phyloP scores from a whole-genome alignment of 1,140 invertebrate genomes.

The Platyura marginata region DNA sequence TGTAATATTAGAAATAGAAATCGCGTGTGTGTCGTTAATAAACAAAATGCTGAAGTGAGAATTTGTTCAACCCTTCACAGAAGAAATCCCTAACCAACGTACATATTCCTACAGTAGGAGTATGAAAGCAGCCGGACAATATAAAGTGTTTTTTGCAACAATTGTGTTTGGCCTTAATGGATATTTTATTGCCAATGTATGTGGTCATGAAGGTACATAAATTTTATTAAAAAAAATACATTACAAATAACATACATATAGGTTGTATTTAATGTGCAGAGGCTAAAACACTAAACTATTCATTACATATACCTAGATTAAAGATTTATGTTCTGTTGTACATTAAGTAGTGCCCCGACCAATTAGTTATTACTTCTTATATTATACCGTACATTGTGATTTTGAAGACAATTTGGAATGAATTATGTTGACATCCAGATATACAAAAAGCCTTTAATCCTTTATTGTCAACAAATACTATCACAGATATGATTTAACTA shows the following conservation, averaged over 20 bases:
- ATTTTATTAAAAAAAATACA: no score
- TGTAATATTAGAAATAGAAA: no score
- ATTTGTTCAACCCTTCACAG: not conserved
- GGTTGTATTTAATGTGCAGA: not conserved
- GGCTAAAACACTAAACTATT: not conserved
- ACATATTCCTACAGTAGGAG: not conserved
- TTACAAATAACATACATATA: not conserved
- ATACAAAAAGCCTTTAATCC: no score
- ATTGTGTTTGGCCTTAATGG: conserved; percentile 2
- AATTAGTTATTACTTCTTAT: no score
- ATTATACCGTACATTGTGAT: no score
- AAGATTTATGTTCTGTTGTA: no score
- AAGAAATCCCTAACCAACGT: not conserved
- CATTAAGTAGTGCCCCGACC: no score
- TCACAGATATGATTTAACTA: no score
- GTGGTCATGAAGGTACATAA: not conserved
- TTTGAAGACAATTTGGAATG: no score
- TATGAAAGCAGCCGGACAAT: conserved; percentile 1
- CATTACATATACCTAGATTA: not conserved
- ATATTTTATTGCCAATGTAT: conserved; percentile 3
- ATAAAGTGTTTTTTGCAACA: conserved; percentile 2
- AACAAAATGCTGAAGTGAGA: not conserved
- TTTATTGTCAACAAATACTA: no score
- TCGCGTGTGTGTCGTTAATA: not conserved
- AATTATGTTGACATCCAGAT: no score